A percentile compares a stretch with the other conserved stretches of the same genome.
Evolutionary conservation across 2,888 invertebrate species (phyloP).

Genomic region (Schizotus pectinicornis): DNA sequence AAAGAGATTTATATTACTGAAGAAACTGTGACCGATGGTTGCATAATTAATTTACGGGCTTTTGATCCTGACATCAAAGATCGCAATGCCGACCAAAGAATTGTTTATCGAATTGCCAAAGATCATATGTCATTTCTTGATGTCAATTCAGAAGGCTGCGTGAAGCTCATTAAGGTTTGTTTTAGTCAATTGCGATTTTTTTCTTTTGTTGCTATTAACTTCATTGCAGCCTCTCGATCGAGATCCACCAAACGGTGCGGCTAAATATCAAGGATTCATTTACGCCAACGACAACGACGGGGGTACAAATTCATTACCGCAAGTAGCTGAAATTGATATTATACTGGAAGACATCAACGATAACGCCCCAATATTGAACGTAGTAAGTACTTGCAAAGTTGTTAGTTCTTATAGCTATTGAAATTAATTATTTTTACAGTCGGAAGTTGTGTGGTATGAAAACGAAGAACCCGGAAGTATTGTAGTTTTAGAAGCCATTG

Average conservation of each 20-base stretch:
- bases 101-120: slow-evolving; percentile 76
- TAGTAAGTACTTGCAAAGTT: slow-evolving; percentile 59
- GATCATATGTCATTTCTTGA: slow-evolving; percentile 74
- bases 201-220: slow-evolving; percentile 31
- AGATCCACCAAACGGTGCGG: slow-evolving; percentile 86
- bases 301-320: slow-evolving; percentile 67
- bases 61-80: slow-evolving; percentile 88
- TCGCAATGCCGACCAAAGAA: slow-evolving; percentile 75
- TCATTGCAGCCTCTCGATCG: slow-evolving; percentile 75
- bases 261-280: slow-evolving; percentile 76
- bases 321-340: slow-evolving; percentile 71
- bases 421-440: slow-evolving; percentile 54
- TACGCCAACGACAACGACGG: slow-evolving; percentile 81
- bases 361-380: slow-evolving; percentile 87
- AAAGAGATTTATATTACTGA: slow-evolving; percentile 78
- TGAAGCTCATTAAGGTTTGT: slow-evolving; percentile 66
- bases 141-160: slow-evolving; percentile 75
- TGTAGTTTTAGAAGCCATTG: slow-evolving; percentile 72
- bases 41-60: slow-evolving; percentile 75
- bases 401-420: slow-evolving; percentile 1
- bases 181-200: neutral
- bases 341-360: slow-evolving; percentile 87
- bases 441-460: slow-evolving; percentile 84
- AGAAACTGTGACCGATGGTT: slow-evolving; percentile 72
- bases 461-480: slow-evolving; percentile 74